A percentile compares a stretch with the other conserved stretches of the same genome.
Evolutionary conservation across 1,140 invertebrate species (phyloP).

Genomic region (Samia ricini): DNA sequence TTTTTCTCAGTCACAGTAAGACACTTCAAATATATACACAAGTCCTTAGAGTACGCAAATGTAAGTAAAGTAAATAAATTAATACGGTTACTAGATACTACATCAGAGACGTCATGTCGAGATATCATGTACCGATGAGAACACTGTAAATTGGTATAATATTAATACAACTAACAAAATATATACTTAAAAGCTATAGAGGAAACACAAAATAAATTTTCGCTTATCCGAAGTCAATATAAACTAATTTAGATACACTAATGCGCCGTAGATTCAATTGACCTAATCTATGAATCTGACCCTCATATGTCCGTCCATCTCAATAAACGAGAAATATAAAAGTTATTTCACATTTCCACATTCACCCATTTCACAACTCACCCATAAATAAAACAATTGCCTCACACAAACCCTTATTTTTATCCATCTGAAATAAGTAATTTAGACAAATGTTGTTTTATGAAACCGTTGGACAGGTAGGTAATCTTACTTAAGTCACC

Average conservation of each 20-base stretch:
- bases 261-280: conserved; percentile 1
- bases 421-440: neutral
- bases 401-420: neutral
- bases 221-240: neutral
- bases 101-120: too few species aligned
- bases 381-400: neutral
- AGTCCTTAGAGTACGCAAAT: too few species aligned
- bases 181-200: neutral
- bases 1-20: too few species aligned
- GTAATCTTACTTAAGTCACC: neutral
- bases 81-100: too few species aligned
- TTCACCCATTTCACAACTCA: too few species aligned
- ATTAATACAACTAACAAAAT: too few species aligned
- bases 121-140: too few species aligned
- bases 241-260: conserved; percentile 5
- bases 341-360: neutral
- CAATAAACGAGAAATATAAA: neutral
- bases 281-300: neutral
- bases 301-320: neutral
- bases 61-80: too few species aligned
- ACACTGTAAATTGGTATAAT: too few species aligned
- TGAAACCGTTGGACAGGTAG: neutral
- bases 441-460: neutral
- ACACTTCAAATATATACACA: too few species aligned
- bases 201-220: neutral